Evolutionary conservation across 2,888 invertebrate species (phyloP).

Genomic region (Operophtera brumata): DNA sequence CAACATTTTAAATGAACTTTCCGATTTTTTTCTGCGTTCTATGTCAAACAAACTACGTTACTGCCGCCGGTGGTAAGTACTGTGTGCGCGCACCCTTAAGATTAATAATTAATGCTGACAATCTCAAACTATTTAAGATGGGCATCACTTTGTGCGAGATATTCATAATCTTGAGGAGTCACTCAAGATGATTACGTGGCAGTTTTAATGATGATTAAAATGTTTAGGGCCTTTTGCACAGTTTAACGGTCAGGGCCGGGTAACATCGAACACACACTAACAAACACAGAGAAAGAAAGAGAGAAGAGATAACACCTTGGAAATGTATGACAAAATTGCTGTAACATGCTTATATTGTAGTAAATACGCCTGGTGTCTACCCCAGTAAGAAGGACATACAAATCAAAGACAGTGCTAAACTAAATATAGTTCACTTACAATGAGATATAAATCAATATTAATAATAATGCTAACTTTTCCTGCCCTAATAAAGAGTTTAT

Average conservation of each 20-base stretch:
- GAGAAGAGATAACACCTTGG: background rate
- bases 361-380: no score
- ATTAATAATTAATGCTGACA: slow-evolving; percentile 21
- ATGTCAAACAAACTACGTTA: no score
- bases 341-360: no score
- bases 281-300: background rate
- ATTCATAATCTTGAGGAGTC: slow-evolving; percentile 17
- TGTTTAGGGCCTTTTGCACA: slow-evolving; percentile 11
- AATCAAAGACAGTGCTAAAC: no score
- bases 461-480: no score
- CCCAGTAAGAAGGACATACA: no score
- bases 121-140: slow-evolving; percentile 24
- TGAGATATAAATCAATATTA: no score
- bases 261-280: background rate
- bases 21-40: no score
- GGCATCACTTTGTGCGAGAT: slow-evolving; percentile 15
- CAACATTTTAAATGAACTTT: no score
- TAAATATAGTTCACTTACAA: no score
- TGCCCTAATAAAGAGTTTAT: no score
- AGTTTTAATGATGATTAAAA: slow-evolving; percentile 26
- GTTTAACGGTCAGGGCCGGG: slow-evolving; percentile 3
- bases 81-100: slow-evolving; percentile 2
- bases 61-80: background rate
- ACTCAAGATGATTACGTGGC: slow-evolving; percentile 18
- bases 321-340: no score